These are phyloP conservation scores for Asobara japonica DNA, from an alignment of 1,140 invertebrate genomes.

Conservation along the genomic window DNA sequence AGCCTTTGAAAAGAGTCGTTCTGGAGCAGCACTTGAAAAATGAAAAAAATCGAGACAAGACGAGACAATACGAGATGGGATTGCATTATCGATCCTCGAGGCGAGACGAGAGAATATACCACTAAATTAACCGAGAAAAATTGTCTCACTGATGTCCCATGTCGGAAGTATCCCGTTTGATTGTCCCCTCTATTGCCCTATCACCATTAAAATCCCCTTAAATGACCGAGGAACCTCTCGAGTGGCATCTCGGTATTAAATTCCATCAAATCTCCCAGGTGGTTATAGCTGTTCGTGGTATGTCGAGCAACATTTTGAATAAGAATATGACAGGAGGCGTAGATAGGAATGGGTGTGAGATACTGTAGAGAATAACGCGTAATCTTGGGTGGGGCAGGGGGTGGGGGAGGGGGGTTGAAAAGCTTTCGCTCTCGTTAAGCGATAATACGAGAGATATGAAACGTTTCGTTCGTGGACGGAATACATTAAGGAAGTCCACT, in stretches of 20 bases:
- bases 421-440: conserved; percentile 31
- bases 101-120: no score
- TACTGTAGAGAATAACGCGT: conserved; percentile 4
- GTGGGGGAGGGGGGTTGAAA: no score
- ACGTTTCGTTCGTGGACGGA: conserved; percentile 29
- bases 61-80: no score
- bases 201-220: background rate
- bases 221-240: background rate
- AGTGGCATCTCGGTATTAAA: background rate
- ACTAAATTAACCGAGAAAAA: no score
- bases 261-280: background rate
- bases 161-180: background rate
- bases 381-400: no score
- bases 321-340: conserved; percentile 1
- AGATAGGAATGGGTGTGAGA: background rate
- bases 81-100: no score
- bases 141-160: no score
- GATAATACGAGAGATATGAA: conserved; percentile 35
- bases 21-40: no score
- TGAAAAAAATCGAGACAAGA: no score
- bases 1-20: no score
- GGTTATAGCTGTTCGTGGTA: conserved; percentile 9
- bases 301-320: background rate
- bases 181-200: background rate
- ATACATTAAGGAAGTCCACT: conserved; percentile 24